A percentile compares a stretch with the other conserved stretches of the same genome.
These are phyloP conservation scores for Malurus alboscapulatus DNA, from an alignment of 2,113 vertebrate genomes.

Conservation along the genomic window DNA sequence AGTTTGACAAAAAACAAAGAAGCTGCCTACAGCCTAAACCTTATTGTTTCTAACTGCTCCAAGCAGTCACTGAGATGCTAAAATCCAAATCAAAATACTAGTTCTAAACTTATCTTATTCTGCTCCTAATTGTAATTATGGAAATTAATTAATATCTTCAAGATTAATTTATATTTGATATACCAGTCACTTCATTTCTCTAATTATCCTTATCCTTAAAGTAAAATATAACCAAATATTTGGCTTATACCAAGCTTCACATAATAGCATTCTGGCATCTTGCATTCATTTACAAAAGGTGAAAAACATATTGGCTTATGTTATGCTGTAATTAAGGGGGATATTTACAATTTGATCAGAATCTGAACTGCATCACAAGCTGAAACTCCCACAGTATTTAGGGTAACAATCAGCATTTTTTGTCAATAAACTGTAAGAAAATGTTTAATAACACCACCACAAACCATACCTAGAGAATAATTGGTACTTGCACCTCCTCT, in stretches of 20 bases:
- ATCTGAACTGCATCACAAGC: neutral
- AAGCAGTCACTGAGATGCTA: neutral
- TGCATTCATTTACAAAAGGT: neutral
- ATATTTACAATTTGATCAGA: slow-evolving; percentile 6
- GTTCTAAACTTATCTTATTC: neutral
- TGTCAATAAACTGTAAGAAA: neutral
- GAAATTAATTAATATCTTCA: slow-evolving; percentile 9
- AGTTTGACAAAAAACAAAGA: slow-evolving; percentile 73
- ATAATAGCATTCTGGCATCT: neutral
- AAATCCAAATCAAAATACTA: neutral
- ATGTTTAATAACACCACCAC: slow-evolving; percentile 5
- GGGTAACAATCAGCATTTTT: neutral
- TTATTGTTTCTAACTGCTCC: slow-evolving; percentile 60
- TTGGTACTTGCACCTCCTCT: neutral
- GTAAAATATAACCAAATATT: neutral
- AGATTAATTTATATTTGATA: slow-evolving; percentile 15
- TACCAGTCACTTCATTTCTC: neutral
- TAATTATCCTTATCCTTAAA: slow-evolving; percentile 10
- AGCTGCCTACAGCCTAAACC: slow-evolving; percentile 53
- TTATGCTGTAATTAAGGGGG: neutral
- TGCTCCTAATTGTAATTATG: slow-evolving; percentile 16
- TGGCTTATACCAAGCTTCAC: neutral
- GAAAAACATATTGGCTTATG: neutral
- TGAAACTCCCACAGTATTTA: neutral
- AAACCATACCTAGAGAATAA: neutral